phyloP scores from a whole-genome alignment of 2,113 vertebrate genomes.

The Lutjanus erythropterus region DNA sequence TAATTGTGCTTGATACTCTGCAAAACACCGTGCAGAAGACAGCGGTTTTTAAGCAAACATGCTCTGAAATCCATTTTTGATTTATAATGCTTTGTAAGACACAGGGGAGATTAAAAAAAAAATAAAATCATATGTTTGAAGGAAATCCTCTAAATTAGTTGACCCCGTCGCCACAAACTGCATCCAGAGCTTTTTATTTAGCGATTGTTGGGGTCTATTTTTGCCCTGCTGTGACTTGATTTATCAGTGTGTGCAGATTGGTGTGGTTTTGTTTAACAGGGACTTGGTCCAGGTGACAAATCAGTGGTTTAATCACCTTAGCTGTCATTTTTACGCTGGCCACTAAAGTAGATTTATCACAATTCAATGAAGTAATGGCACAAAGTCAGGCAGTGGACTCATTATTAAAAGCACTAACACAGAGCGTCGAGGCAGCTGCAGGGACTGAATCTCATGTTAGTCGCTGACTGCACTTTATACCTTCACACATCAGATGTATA shows the following conservation, averaged over 20 bases:
- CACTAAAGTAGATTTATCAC: slow-evolving; percentile 55
- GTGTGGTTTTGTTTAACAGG: slow-evolving; percentile 7
- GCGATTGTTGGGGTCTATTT: neutral
- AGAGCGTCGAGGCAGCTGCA: neutral
- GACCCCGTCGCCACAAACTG: neutral
- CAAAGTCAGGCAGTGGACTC: slow-evolving; percentile 13
- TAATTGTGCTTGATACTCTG: too few species aligned
- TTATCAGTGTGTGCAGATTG: slow-evolving; percentile 12
- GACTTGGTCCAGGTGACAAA: slow-evolving; percentile 42
- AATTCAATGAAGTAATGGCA: slow-evolving; percentile 37
- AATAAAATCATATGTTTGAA: too few species aligned
- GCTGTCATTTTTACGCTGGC: slow-evolving; percentile 52
- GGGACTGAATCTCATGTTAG: neutral
- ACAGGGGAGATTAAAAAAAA: neutral
- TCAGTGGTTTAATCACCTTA: slow-evolving; percentile 45
- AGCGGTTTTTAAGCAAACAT: neutral
- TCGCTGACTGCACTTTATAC: neutral
- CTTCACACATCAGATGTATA: neutral
- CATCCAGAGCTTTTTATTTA: neutral
- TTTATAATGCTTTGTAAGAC: neutral
- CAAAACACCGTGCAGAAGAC: neutral
- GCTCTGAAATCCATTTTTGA: neutral
- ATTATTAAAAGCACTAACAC: slow-evolving; percentile 21
- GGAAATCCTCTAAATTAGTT: neutral
- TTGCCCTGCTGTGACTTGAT: neutral